These are phyloP conservation scores for Cricetomys ansorgei DNA, from an alignment of 2,113 vertebrate species.

Conservation along the genomic window DNA sequence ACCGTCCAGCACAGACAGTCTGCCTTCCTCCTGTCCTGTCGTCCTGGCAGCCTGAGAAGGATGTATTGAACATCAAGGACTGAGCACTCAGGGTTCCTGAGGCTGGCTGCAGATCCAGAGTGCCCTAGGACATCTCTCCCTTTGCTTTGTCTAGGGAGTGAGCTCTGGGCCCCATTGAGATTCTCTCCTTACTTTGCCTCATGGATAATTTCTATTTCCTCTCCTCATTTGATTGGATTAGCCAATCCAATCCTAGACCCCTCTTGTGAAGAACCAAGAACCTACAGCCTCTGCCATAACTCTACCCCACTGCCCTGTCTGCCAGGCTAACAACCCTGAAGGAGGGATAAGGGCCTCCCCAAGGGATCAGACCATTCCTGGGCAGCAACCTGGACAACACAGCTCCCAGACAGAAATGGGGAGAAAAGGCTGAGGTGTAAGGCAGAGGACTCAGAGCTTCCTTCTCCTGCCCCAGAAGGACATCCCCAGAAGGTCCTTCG, in stretches of 20 bases:
- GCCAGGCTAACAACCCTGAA: fast-evolving
- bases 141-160: fast-evolving
- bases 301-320: background rate
- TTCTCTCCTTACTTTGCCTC: too few species aligned
- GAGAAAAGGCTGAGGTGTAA: background rate
- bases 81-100: background rate
- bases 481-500: background rate
- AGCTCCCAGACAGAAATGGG: background rate
- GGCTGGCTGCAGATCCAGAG: background rate
- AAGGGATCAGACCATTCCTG: background rate
- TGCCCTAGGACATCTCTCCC: background rate
- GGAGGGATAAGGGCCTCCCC: background rate
- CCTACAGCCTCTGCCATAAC: too few species aligned
- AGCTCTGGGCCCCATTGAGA: background rate
- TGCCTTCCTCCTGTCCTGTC: background rate
- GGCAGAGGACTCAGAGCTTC: background rate
- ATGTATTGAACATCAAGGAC: background rate
- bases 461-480: background rate
- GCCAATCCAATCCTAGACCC: background rate
- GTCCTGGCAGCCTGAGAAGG: too few species aligned
- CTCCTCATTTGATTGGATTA: background rate
- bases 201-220: background rate
- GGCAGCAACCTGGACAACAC: fast-evolving
- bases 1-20: background rate
- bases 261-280: background rate